Conservation (phyloP, 2,797 vertebrate genomes). For the Lycodopsis pacificus region DNA sequence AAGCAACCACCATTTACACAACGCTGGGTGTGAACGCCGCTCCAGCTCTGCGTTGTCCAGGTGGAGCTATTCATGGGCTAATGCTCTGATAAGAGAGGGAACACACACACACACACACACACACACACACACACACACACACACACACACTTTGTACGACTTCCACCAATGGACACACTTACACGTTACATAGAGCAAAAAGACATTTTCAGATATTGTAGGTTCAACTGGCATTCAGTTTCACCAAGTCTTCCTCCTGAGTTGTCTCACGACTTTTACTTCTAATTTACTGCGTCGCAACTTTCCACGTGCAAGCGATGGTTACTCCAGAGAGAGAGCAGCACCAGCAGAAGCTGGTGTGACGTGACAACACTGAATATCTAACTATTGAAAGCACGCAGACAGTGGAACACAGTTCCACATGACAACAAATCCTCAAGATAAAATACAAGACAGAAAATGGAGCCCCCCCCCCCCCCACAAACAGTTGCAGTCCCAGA, state of each 20-base stretch:
- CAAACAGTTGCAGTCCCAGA: constrained; percentile 39
- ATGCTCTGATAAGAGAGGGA: constrained; percentile 70
- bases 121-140: not conserved
- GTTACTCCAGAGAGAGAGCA: not conserved
- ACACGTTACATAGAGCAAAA: constrained; percentile 24
- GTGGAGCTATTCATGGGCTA: constrained; percentile 66
- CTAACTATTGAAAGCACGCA: not conserved
- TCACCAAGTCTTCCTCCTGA: not conserved
- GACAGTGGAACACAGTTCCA: not conserved
- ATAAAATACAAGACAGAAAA: not conserved
- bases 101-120: not conserved
- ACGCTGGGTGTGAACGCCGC: constrained; percentile 39
- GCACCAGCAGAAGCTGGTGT: not conserved
- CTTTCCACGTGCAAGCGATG: not conserved
- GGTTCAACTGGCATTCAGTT: not conserved
- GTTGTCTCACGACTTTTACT: not conserved
- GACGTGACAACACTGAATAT: not conserved
- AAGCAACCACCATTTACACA: constrained; percentile 67
- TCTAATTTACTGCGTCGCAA: constrained; percentile 4
- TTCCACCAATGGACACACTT: not conserved
- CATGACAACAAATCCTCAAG: not conserved
- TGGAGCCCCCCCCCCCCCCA: not conserved
- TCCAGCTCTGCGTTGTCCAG: constrained; percentile 63
- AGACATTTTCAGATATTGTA: not conserved
- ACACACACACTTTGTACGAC: not conserved